Evolutionary conservation across 2,113 vertebrate species (phyloP).

Genomic region (Scopus umbretta): DNA sequence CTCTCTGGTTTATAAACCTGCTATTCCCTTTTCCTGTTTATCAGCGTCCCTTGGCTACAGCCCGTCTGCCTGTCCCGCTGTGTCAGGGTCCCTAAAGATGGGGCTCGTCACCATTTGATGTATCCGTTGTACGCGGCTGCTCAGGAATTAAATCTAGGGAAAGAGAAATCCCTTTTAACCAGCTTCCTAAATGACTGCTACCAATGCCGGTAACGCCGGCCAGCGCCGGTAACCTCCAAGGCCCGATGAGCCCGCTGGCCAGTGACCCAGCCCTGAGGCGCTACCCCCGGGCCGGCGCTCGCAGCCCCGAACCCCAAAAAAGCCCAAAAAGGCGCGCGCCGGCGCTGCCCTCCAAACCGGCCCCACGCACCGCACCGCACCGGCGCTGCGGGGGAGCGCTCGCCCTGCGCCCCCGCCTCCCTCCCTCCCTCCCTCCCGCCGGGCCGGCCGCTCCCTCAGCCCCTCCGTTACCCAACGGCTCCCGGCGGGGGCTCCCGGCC

Average conservation of each 20-base stretch:
- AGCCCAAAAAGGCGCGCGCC: background rate
- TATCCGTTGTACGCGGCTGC: fast-evolving
- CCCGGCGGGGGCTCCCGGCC: background rate
- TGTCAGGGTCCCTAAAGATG: fast-evolving
- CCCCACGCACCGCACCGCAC: background rate
- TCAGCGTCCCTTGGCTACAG: background rate
- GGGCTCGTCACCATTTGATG: fast-evolving
- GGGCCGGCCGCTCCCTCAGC: background rate
- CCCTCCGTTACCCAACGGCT: background rate
- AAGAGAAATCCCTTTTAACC: background rate
- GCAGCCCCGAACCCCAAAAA: background rate
- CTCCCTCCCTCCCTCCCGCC: background rate
- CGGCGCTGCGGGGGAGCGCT: background rate
- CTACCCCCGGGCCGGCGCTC: too few relatives aligned
- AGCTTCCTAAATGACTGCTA: too few relatives aligned
- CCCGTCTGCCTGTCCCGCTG: background rate
- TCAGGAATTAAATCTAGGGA: background rate
- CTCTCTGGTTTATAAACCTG: background rate
- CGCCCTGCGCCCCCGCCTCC: background rate
- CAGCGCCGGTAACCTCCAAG: fast-evolving
- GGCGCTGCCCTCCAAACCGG: background rate
- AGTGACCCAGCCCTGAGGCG: background rate
- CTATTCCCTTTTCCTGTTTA: background rate
- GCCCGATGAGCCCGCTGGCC: fast-evolving
- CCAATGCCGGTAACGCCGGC: background rate